Evolutionary conservation across 1,140 invertebrate genomes (phyloP), one percentile per base, ranked within the genome.

Genomic region (Lamellibrachia luymesi): DNA sequence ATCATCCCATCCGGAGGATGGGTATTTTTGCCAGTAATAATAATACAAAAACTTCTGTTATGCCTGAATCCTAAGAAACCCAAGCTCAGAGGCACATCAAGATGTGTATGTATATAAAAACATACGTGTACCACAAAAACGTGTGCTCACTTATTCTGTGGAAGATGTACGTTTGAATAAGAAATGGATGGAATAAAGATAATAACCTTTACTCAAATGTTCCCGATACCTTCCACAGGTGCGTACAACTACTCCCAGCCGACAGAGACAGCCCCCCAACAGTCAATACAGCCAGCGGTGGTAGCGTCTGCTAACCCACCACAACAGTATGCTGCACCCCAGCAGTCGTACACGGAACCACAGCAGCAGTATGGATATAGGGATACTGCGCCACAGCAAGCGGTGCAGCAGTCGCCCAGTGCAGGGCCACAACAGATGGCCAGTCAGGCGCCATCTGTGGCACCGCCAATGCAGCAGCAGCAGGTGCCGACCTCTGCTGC

Each of bases 251-350:
- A 50, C 91, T 51, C 50, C 56, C 89, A 93, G 51, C 93, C 64
- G 51, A 92, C 90, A 27, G 94, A 94, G 91, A 25, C 93, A 49
- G 92, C 93, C 52, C 93, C 93, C 51, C 94, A 94, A n/a, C 49
- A 80, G 64, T 80, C 64, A 22, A 4, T 80, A 22, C 64, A 80
- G 64, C 64, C 64, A 10, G 13, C 64, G 2, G 17, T 17, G 6
- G 52, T 17, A 6, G 17, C 17, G 17, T 80, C 64, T 2, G 25
- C 64, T 2, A 80, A 80, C 64, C 64, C 13, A 22, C 64, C 64
- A 2, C 64, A 80, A 22, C 64, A 80, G 90, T 92, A 91, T 10
- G 94, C 92, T 64, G 94, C 91, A 25, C 90, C 51, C 56, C 92
- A 56, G 27, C 93, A 93, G 56, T 94, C 92, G 92, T 5, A 80